Conservation (phyloP, 37 sponge, comb jelly and placozoan genomes). For the Hexactinellida sp. region DNA sequence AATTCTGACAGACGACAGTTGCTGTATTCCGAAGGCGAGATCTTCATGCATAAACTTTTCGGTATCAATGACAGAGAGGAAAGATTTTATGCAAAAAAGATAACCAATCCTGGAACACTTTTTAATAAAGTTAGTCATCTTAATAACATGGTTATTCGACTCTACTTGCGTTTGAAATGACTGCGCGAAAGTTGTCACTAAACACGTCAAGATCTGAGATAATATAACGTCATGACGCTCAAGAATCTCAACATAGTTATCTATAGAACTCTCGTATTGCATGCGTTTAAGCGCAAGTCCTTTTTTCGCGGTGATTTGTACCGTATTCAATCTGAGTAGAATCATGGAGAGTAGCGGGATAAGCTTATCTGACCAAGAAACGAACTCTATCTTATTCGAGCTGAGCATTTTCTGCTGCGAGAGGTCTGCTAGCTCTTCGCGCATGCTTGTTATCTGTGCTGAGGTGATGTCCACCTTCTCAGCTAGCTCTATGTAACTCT, state of each 20-base stretch:
- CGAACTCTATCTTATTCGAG: not conserved
- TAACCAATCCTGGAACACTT: not conserved
- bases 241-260: constrained; percentile 7
- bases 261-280: not conserved
- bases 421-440: not conserved
- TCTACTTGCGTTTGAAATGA: not conserved
- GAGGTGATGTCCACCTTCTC: not conserved
- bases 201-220: not conserved
- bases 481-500: not conserved
- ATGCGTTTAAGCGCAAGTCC: not conserved
- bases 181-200: constrained; percentile 13
- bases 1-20: not conserved
- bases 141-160: not conserved
- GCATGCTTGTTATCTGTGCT: not conserved
- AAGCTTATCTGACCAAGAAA: not conserved
- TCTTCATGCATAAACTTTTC: constrained; percentile 10
- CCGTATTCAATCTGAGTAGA: not conserved
- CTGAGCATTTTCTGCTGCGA: not conserved
- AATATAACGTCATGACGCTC: not conserved
- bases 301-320: not conserved
- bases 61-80: not conserved
- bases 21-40: not conserved
- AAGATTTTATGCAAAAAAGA: not conserved
- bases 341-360: not conserved
- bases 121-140: not conserved